A percentile compares a stretch with the other conserved stretches of the same genome.
phyloP scores from a whole-genome alignment of 2,113 vertebrate species.

The Tor tambroides region DNA sequence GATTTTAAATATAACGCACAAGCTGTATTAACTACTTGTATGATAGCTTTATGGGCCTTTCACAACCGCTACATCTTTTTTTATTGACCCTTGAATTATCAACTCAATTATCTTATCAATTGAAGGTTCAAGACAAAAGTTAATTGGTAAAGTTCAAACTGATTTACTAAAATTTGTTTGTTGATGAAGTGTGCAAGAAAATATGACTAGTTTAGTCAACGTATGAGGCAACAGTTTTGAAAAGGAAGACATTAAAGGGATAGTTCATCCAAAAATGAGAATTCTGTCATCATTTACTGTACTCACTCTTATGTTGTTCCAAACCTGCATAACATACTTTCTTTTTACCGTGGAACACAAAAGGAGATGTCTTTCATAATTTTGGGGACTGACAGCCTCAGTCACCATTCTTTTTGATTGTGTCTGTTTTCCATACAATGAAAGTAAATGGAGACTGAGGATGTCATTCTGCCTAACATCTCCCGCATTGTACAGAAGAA shows the following conservation, averaged over 20 bases:
- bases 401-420: neutral
- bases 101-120: neutral
- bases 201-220: neutral
- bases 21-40: neutral
- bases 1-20: neutral
- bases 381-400: neutral
- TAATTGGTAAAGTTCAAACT: neutral
- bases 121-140: neutral
- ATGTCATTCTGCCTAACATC: neutral
- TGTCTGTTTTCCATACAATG: slow-evolving; percentile 12
- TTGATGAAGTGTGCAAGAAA: neutral
- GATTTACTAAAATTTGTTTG: neutral
- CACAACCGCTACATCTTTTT: too few species aligned
- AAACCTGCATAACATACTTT: neutral
- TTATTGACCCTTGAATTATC: neutral
- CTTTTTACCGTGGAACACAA: neutral
- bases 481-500: neutral
- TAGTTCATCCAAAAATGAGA: neutral
- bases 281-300: neutral
- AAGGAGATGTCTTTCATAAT: neutral
- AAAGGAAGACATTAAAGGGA: neutral
- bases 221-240: neutral
- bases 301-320: neutral
- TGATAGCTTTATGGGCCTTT: too few species aligned
- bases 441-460: slow-evolving; percentile 5